Evolutionary conservation across 2,113 vertebrate species (phyloP).

Genomic region (Takifugu bimaculatus): DNA sequence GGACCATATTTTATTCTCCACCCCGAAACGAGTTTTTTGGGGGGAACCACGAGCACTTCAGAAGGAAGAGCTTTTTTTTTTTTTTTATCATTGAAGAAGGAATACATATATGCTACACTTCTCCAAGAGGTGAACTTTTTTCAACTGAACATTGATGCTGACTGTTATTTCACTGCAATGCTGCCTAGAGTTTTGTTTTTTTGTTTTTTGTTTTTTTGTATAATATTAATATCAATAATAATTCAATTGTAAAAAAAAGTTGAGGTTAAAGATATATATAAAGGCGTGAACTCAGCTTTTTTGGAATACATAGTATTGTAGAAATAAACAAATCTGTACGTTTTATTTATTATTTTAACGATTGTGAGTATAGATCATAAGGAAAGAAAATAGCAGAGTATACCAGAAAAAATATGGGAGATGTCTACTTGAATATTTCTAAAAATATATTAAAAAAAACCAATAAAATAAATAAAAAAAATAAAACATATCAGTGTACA

Average conservation of each 20-base stretch:
- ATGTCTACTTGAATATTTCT: conserved; percentile 93
- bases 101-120: conserved; percentile 73
- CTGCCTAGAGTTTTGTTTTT: conserved; percentile 74
- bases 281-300: conserved; percentile 83
- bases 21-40: conserved; percentile 56
- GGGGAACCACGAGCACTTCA: conserved; percentile 70
- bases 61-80: conserved; percentile 66
- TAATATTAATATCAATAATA: conserved; percentile 81
- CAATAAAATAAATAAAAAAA: conserved; percentile 65
- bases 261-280: conserved; percentile 81
- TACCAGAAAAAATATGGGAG: conserved; percentile 86
- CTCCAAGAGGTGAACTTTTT: conserved; percentile 74
- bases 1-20: conserved; percentile 85
- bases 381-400: conserved; percentile 81
- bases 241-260: conserved; percentile 75
- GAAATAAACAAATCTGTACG: conserved; percentile 85
- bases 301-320: conserved; percentile 85
- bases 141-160: conserved; percentile 73
- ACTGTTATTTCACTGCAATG: conserved; percentile 81
- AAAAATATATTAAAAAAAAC: conserved; percentile 68
- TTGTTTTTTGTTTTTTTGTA: conserved; percentile 49
- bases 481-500: conserved; percentile 85
- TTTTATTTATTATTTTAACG: conserved; percentile 96
- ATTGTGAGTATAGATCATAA: conserved; percentile 85
- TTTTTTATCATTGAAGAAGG: conserved; percentile 70